phyloP scores from a whole-genome alignment of 2,888 invertebrate genomes.

The Oegoconia quadripuncta region DNA sequence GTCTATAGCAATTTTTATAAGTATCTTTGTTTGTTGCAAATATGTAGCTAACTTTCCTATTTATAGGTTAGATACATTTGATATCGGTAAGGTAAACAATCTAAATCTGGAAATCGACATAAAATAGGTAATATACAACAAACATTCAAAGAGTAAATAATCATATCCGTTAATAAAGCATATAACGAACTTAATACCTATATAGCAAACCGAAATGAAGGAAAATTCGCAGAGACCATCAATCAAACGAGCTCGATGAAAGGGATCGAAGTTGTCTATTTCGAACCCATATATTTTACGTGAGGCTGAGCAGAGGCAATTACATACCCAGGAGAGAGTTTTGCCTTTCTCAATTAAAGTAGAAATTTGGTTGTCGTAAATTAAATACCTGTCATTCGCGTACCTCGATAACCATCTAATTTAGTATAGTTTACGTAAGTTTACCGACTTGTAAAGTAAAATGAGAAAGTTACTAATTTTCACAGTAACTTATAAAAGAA shows the following conservation, averaged over 20 bases:
- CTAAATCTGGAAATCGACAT: no score
- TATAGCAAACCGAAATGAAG: conserved; percentile 10
- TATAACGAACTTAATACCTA: not conserved
- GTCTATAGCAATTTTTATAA: not conserved
- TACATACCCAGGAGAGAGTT: conserved; percentile 23
- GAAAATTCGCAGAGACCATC: conserved; percentile 22
- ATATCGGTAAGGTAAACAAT: no score
- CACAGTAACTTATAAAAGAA: no score
- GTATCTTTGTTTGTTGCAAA: no score
- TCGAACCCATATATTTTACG: conserved; percentile 28
- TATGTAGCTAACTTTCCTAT: no score
- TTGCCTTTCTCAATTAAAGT: conserved; percentile 2
- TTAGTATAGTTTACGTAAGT: not conserved
- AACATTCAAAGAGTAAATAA: no score
- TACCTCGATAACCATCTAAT: not conserved
- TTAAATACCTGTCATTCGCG: conserved; percentile 9
- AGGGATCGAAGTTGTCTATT: conserved; percentile 40
- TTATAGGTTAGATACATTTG: no score
- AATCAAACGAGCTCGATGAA: conserved; percentile 33
- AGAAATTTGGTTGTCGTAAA: conserved; percentile 7
- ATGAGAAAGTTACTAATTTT: no score
- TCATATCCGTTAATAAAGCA: conserved; percentile 7
- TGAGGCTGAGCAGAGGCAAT: conserved; percentile 27
- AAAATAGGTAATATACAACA: no score
- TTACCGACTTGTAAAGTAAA: not conserved